Conservation (phyloP, 2,797 vertebrate genomes). For the Leptoclinus maculatus region DNA sequence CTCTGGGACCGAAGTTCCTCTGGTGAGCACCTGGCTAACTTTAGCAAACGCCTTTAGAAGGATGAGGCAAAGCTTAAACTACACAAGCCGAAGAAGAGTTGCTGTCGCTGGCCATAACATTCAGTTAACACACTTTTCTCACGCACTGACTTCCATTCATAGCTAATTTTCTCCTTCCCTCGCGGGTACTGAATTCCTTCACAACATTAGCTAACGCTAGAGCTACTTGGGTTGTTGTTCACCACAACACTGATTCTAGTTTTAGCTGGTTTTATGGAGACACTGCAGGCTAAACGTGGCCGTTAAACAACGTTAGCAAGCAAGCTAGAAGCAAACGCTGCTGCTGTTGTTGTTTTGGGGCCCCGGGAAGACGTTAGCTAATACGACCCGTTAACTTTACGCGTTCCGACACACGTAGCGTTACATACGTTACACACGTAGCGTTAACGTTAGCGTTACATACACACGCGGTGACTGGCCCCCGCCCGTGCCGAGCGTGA, state of each 20-base stretch:
- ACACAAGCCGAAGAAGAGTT: accelerated
- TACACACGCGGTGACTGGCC: constrained; percentile 46
- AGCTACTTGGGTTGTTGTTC: not conserved
- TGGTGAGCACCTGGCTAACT: constrained; percentile 37
- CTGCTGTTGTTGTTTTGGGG: constrained; percentile 30
- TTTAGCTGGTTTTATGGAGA: not conserved
- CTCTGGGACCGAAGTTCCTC: constrained; percentile 26
- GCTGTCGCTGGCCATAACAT: not conserved
- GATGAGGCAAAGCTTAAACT: not conserved
- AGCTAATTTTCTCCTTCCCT: not conserved
- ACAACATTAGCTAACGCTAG: constrained; percentile 35
- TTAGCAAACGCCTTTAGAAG: constrained; percentile 9
- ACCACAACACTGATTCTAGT: not conserved
- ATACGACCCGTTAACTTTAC: constrained; percentile 48
- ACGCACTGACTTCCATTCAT: constrained; percentile 26
- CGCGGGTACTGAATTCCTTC: not conserved
- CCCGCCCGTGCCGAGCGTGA: constrained; percentile 17
- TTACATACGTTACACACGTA: no score
- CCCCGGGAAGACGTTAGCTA: constrained; percentile 57
- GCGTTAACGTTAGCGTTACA: no score
- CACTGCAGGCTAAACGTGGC: constrained; percentile 3
- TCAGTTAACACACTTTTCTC: not conserved
- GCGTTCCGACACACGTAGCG: constrained; percentile 59
- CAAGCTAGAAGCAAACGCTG: constrained; percentile 26
- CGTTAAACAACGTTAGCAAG: constrained; percentile 37